Evolutionary conservation across 2,113 vertebrate species (phyloP), one percentile per base, ranked within the genome.

Genomic region (Hyperopisus bebe): DNA sequence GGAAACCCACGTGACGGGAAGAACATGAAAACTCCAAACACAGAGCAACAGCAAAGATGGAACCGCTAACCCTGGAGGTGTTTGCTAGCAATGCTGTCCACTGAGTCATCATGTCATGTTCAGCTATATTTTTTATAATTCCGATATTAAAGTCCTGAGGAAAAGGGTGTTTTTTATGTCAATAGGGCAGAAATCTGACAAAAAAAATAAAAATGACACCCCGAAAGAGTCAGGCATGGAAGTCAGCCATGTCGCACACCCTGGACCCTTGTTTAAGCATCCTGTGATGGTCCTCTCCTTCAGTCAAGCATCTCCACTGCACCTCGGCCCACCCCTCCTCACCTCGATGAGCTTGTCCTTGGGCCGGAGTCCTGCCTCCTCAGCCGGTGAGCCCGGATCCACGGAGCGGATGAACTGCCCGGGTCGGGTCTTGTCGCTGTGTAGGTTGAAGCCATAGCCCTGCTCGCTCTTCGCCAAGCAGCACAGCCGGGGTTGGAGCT

Each of bases 401-500:
- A 99, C 98, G 0, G 96, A 97, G 51, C 98, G 97, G 91, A 99
- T 96, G 92, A 96, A 98, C 94, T 99, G 98, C 1, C 98, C 98
- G 0, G 93, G 93, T 55, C 95, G 95, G 0, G 95, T 95, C 91
- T 98, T 99, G 89, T 98, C 96, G 0, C 96, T 98, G 95, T 98
- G 98, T 90, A 99, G 95, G 94, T 99, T 99, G 94, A 99, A 99
- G 66, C 98, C 98, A 0, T 98, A 99, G 90, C 98, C 98, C 0
- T 88, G 94, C 90, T 97, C 95, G 3, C 95, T 95, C 88, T 96
- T 97, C 90, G 95, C 92, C 90, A 99, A 94, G 89, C 96, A 95
- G 93, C 97, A 99, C 74, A 98, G 96, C 2, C 98, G 97, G 0
- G 98, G 98, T 3, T 96, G 95, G 48, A 94, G 94, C 92, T 97